Evolutionary conservation across 2,113 vertebrate genomes (phyloP), one percentile per base, ranked within the genome.

Genomic region (Dipodomys spectabilis): DNA sequence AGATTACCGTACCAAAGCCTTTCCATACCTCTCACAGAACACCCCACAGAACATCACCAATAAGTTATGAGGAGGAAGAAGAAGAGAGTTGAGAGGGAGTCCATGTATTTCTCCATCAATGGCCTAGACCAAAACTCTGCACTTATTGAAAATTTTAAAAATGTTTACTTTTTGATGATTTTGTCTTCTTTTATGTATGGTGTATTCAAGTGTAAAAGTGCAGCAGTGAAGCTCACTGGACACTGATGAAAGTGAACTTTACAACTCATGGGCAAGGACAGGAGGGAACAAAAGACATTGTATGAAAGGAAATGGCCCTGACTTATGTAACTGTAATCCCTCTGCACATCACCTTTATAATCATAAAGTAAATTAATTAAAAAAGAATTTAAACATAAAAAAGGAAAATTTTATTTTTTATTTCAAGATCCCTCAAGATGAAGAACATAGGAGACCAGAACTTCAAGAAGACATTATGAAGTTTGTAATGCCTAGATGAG

Each of bases 391-490:
- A 57, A 57, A 57, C 53, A 57, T 57, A 57, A 57, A 57, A 57
- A 57, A 18, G 15, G 12, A 53, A 78, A 82, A 73, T 77, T 84
- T 67, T 39, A 44, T 28, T 75, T 88, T 71, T 75, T 1, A 78
- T 81, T 90, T 89, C 67, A 90, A 94, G 75, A 35, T 4, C 35
- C 19, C 30, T 67, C 73, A 82, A 84, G 53, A 90, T 30, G 49
- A 78, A 79, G 57, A 64, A 69, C 78, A 65, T 0, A 2, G 45
- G n/a, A 65, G 44, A 80, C 18, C 1, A 94, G 62, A 80, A 62
- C n/a, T 77, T 90, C n/a, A 72, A 45, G 84, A 85, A 28, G 57
- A 27, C 28, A 10, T 35, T 10, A 44, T 28, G 73, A 78, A 92
- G 49, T 28, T 82, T 75, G 6, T 6, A 15, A 28, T 69, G 39